Percentiles rank a stretch among this genome's conserved stretches.
phyloP scores from a whole-genome alignment of 2,113 vertebrate genomes.

The Atherinomorus stipes region DNA sequence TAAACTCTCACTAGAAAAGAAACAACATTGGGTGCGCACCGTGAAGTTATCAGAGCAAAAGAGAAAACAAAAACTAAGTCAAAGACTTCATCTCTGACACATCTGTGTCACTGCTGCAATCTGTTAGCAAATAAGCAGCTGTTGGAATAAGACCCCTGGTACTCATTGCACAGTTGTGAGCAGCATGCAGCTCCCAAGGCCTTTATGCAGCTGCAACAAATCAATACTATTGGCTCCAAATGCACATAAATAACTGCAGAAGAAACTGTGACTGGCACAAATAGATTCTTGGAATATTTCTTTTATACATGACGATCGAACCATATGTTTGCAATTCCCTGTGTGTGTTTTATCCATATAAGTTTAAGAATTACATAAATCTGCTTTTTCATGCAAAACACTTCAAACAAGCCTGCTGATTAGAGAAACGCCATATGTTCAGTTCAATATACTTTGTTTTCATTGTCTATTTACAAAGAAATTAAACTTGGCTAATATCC shows the following conservation, averaged over 20 bases:
- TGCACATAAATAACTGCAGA: slow-evolving; percentile 51
- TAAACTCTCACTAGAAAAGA: no score
- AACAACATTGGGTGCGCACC: slow-evolving; percentile 9
- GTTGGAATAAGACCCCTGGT: slow-evolving; percentile 68
- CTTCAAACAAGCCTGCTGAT: not conserved
- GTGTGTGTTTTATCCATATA: no score
- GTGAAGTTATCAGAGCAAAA: slow-evolving; percentile 25
- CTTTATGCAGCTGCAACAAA: slow-evolving; percentile 69
- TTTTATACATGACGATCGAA: slow-evolving; percentile 2
- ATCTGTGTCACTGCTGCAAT: slow-evolving; percentile 69
- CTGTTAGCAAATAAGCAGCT: slow-evolving; percentile 74
- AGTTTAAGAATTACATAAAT: no score
- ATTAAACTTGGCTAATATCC: no score
- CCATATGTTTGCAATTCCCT: not conserved
- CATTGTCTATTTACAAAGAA: no score
- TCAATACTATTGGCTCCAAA: slow-evolving; percentile 63
- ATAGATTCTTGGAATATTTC: slow-evolving; percentile 15
- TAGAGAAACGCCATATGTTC: no score
- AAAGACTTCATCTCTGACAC: slow-evolving; percentile 65
- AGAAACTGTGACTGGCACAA: slow-evolving; percentile 29
- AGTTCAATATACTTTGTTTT: no score
- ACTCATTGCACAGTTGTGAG: slow-evolving; percentile 67
- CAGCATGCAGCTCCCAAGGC: slow-evolving; percentile 61
- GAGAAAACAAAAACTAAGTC: slow-evolving; percentile 19
- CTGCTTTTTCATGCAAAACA: no score